Evolutionary conservation across 2,797 vertebrate species (phyloP).

Genomic region (Limosa lapponica): DNA sequence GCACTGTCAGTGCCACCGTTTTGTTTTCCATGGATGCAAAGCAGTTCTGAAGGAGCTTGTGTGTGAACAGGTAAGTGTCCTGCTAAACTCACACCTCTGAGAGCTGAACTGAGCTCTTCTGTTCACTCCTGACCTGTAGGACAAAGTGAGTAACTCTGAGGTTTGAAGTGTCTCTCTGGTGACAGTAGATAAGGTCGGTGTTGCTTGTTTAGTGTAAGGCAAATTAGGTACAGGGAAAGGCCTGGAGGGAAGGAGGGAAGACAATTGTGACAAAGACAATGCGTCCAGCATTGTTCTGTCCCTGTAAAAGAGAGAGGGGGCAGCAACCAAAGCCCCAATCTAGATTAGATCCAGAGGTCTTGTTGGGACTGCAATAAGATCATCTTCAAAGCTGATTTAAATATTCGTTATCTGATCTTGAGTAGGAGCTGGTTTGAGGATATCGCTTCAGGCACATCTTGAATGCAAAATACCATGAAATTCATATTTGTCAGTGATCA

Average conservation of each 20-base stretch:
- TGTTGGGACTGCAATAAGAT: background rate
- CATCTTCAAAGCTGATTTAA: conserved; percentile 31
- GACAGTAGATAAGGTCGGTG: conserved; percentile 12
- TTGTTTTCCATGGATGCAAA: background rate
- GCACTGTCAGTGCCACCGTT: background rate
- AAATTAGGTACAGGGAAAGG: conserved; percentile 11
- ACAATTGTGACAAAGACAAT: background rate
- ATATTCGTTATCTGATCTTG: background rate
- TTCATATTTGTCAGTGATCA: background rate
- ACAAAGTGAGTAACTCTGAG: background rate
- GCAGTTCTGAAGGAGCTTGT: background rate
- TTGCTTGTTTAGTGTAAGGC: conserved; percentile 16
- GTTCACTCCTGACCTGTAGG: background rate
- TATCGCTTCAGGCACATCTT: background rate
- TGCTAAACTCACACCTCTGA: background rate
- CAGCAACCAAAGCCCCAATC: background rate
- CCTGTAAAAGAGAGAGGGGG: conserved; percentile 6
- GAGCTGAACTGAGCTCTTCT: conserved; percentile 47
- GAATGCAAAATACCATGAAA: background rate
- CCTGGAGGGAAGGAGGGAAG: conserved; percentile 46
- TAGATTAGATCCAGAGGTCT: conserved; percentile 36
- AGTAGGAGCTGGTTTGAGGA: background rate
- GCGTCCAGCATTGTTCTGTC: background rate
- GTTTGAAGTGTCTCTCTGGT: conserved; percentile 44
- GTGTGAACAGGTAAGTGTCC: background rate